phyloP scores from a whole-genome alignment of 2,888 invertebrate genomes.

The Steinernema carpocapsae region DNA sequence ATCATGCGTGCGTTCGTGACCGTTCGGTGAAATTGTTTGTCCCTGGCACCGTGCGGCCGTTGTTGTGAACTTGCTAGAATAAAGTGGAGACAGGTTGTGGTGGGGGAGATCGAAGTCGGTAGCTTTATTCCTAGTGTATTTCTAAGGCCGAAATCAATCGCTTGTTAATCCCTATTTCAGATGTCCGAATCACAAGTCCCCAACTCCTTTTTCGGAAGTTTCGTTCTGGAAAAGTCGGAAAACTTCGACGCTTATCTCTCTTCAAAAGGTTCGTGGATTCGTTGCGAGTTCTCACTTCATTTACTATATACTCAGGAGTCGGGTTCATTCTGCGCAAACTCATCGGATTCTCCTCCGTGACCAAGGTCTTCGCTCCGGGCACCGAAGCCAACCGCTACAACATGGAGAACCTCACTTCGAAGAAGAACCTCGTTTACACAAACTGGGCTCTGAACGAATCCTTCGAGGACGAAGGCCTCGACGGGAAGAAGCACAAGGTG shows the following conservation, averaged over 20 bases:
- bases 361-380: constrained; percentile 54
- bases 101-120: background rate
- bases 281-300: background rate
- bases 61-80: constrained; percentile 40
- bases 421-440: constrained; percentile 58
- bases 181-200: constrained; percentile 50
- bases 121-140: background rate
- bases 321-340: constrained; percentile 54
- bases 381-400: constrained; percentile 45
- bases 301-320: constrained; percentile 35
- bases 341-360: constrained; percentile 63
- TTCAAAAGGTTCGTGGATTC: constrained; percentile 54
- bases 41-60: constrained; percentile 46
- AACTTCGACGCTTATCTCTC: constrained; percentile 68
- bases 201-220: constrained; percentile 62
- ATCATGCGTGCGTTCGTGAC: constrained; percentile 44
- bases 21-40: constrained; percentile 51
- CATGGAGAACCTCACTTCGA: constrained; percentile 60
- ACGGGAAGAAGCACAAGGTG: constrained; percentile 58
- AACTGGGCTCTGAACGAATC: constrained; percentile 60
- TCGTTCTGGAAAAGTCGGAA: constrained; percentile 62
- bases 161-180: background rate
- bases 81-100: background rate
- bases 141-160: background rate
- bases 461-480: constrained; percentile 65